Base-by-base conservation (phyloP, 2,888 invertebrate genomes). In the Sinopyrophorus schimmeli region DNA sequence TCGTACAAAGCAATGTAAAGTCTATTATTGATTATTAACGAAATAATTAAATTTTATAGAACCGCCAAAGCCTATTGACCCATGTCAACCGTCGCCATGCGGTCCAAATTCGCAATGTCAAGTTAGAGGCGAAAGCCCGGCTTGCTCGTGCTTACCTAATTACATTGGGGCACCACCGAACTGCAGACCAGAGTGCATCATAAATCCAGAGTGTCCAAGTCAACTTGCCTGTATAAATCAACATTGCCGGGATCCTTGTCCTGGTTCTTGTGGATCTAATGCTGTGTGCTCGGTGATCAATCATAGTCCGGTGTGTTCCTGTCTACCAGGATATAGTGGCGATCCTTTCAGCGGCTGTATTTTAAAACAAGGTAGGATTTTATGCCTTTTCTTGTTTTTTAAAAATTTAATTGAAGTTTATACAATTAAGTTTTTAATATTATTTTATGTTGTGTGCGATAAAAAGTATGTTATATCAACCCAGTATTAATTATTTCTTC, bases 71-170 rank as follows among this genome's bases (percentile, higher is more conserved):
- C 72, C 75, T 20, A 60, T 58, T 23, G 82, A 54, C 83, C 84
- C 87, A 11, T 88, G 88, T 64, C 68, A 78, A 31, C 87, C 87
- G 34, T 84, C 86, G 24, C 87, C 87, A n/a, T 89, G 88, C 67
- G 89, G 88, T 21, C 83, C 87, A 27, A 87, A 87, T 64, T 86
- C 87, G 67, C 80, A 81, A 66, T 89, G 89, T 71, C 81, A 83
- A 64, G 81, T 82, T 65, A 69, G 83, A 27, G 82, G 77, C 51
- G 73, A 70, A 6, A 76, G 76, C 59, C 78, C 79, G 0, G 72
- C 78, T 18, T 82, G 85, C 61, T 76, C 79, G 7, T 85, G 85
- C 58, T 69, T 81, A 31, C 77, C 77, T 1, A 76, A 73, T 47
- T 82, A 79, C 60, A 70, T 75, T 14, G 84, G 85, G 51, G 76